Conservation (phyloP, 2,888 invertebrate species). For the Fragum fragum region DNA sequence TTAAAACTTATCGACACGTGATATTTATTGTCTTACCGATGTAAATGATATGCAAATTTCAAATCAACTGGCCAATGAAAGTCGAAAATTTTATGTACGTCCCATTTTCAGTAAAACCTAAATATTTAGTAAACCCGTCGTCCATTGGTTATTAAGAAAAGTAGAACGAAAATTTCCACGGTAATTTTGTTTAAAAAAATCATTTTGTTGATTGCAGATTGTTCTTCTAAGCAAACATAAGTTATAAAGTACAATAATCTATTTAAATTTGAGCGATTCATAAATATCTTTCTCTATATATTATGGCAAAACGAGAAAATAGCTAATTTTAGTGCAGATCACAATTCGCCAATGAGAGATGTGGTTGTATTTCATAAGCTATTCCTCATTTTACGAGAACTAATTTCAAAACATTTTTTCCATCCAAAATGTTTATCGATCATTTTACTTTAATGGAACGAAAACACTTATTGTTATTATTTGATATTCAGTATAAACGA, state of each 20-base stretch:
- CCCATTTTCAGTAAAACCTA: background rate
- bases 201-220: too few species aligned
- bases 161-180: constrained; percentile 6
- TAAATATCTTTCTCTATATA: too few species aligned
- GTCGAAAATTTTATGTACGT: background rate
- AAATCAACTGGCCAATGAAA: background rate
- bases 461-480: too few species aligned
- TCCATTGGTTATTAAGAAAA: background rate
- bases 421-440: too few species aligned
- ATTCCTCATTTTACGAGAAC: background rate
- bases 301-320: too few species aligned
- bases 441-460: too few species aligned
- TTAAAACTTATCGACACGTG: background rate
- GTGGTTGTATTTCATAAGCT: background rate
- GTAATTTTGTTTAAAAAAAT: background rate
- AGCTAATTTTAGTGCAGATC: background rate
- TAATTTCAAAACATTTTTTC: background rate
- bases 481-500: background rate
- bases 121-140: background rate
- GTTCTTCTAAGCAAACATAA: too few species aligned
- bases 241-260: too few species aligned
- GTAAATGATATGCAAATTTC: constrained; percentile 6
- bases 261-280: too few species aligned
- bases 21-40: background rate
- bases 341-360: background rate